Base-by-base conservation (phyloP, 2,113 vertebrate genomes). In the Nymphicus hollandicus region DNA sequence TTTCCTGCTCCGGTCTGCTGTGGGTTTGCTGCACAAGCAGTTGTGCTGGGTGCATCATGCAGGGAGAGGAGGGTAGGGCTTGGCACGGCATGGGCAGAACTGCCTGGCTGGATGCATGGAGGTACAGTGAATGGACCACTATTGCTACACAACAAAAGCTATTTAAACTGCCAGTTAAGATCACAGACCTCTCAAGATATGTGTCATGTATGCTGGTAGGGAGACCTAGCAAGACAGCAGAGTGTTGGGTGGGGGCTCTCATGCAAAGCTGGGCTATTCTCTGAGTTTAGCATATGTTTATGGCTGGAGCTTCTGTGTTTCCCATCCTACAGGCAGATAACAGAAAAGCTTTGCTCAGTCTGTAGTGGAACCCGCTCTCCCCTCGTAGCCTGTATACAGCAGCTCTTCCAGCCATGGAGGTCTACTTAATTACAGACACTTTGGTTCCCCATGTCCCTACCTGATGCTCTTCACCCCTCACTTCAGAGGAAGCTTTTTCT, bases 381-480 rank as follows among this genome's bases (percentile, higher is more conserved):
- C 69, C 17, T 43, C 1, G 0, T 47, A 37, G n/a, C 64, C 37
- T 15, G 3, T 39, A 18, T 4, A 2, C 56, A 35, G 56, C 33
- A 69, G 39, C 39, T 39, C 25, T 60, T 55, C 25, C 23, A 33
- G 41, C 25, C 1, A 0, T 24, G 13, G 64, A 28, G 31, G 18
- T 76, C 33, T 46, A 2, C 47, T 44, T 24, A n/a, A 56, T 66
- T 14, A 37, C 43, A 37, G 27, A 8, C 4, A 1, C 49, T 65
- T 72, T 29, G 31, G 31, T 46, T 82, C 37, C 50, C 11, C 2
- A 1, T 35, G 33, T 35, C 49, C 46, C 17, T 37, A 39, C 44
- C 23, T 44, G 49, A 20, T 10, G 2, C 55, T 11, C 53, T 29
- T 50, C 53, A 39, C 35, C 31, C 19, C 61, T 56, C 17, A 2